Conservation (phyloP, 2,797 vertebrate species). For the Oceanodroma leucorhoa region DNA sequence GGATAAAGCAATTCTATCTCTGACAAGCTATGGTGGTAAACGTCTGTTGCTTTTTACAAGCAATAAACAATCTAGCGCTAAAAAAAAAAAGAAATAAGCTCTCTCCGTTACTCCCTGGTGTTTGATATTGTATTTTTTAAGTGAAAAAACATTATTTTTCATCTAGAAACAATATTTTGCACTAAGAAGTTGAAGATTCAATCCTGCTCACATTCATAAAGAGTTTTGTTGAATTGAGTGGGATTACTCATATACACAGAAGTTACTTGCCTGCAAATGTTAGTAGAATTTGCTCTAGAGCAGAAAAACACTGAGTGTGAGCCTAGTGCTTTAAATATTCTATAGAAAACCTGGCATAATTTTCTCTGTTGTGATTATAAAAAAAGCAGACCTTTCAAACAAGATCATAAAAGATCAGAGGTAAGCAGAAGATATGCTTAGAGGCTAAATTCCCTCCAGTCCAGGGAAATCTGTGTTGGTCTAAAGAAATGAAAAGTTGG, state of each 20-base stretch:
- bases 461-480: background rate
- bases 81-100: background rate
- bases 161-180: background rate
- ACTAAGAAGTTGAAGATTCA: background rate
- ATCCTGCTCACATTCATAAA: background rate
- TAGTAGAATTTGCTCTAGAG: background rate
- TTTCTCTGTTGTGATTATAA: background rate
- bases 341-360: background rate
- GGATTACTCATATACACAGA: background rate
- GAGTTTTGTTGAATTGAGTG: background rate
- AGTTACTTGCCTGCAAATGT: background rate
- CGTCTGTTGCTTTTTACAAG: background rate
- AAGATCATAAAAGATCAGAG: background rate
- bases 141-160: background rate
- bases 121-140: background rate
- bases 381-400: background rate
- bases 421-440: background rate
- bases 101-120: background rate
- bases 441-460: background rate
- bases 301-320: background rate
- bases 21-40: background rate
- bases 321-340: background rate
- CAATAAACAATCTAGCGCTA: background rate
- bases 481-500: background rate
- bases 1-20: background rate